Evolutionary conservation across 2,888 invertebrate species (phyloP).

Genomic region (Pollenia amentaria): DNA sequence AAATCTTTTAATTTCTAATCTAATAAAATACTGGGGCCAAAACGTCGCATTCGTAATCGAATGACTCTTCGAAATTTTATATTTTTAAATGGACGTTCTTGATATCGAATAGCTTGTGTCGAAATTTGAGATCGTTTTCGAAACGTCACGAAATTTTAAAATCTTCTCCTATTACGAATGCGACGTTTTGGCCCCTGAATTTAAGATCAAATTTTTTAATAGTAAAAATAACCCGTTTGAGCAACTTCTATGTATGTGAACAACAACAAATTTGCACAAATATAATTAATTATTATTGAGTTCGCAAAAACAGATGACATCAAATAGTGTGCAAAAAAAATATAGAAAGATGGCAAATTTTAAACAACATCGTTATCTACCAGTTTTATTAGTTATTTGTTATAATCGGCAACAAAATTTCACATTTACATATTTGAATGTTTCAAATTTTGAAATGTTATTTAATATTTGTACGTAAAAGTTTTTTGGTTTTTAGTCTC

Average conservation of each 20-base stretch:
- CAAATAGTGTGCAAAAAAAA: neutral
- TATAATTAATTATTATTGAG: neutral
- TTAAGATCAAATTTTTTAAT: neutral
- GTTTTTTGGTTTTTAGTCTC: neutral
- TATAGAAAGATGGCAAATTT: neutral
- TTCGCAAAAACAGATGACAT: neutral
- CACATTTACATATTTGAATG: neutral
- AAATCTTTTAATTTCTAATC: too few relatives aligned
- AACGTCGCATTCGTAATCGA: too few relatives aligned
- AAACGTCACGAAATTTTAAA: too few relatives aligned
- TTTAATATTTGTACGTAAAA: neutral
- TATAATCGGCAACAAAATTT: conserved; percentile 1
- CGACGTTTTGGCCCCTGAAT: too few relatives aligned
- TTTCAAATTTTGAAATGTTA: conserved; percentile 10
- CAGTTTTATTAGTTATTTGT: neutral
- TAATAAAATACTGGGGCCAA: too few relatives aligned
- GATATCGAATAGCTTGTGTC: too few relatives aligned
- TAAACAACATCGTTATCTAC: neutral
- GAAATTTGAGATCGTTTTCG: too few relatives aligned
- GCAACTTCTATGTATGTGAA: neutral
- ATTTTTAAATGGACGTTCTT: too few relatives aligned
- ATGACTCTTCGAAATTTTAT: too few relatives aligned
- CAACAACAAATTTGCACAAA: neutral
- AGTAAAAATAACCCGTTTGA: neutral
- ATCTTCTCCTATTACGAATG: too few relatives aligned